Evolutionary conservation across 2,888 invertebrate genomes (phyloP).

Genomic region (Leucophora obtusa): DNA sequence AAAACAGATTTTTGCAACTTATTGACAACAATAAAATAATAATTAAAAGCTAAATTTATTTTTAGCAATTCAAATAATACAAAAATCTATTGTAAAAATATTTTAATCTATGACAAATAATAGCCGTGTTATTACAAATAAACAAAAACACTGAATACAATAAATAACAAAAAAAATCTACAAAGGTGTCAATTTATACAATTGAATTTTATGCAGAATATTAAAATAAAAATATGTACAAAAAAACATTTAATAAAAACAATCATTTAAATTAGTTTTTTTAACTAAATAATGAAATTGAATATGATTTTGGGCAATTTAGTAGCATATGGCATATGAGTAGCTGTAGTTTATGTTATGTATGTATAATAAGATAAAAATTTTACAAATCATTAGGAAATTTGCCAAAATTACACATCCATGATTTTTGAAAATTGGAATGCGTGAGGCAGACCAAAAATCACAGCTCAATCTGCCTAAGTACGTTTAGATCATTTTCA

Average conservation of each 20-base stretch:
- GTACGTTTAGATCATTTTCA: too few relatives aligned
- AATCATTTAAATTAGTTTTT: not conserved
- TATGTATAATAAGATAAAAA: too few relatives aligned
- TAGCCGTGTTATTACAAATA: not conserved
- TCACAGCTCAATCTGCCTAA: too few relatives aligned
- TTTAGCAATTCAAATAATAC: not conserved
- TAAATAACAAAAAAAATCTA: not conserved
- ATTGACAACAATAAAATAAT: not conserved
- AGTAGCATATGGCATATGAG: too few relatives aligned
- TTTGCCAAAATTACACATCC: too few relatives aligned
- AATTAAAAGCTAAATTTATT: not conserved
- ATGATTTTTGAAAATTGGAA: too few relatives aligned
- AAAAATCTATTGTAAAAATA: not conserved
- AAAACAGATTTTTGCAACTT: not conserved
- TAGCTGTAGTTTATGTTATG: too few relatives aligned
- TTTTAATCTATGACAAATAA: not conserved
- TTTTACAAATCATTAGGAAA: too few relatives aligned
- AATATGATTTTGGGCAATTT: not conserved
- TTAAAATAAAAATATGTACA: too few relatives aligned
- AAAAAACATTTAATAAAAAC: not conserved
- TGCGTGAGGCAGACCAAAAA: too few relatives aligned
- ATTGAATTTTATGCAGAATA: not conserved
- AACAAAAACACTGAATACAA: not conserved
- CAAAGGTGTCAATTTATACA: slow-evolving; percentile 3
- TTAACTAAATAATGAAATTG: not conserved